These are phyloP conservation scores for Pluvialis apricaria DNA, from an alignment of 2,113 vertebrate genomes.

Conservation along the genomic window DNA sequence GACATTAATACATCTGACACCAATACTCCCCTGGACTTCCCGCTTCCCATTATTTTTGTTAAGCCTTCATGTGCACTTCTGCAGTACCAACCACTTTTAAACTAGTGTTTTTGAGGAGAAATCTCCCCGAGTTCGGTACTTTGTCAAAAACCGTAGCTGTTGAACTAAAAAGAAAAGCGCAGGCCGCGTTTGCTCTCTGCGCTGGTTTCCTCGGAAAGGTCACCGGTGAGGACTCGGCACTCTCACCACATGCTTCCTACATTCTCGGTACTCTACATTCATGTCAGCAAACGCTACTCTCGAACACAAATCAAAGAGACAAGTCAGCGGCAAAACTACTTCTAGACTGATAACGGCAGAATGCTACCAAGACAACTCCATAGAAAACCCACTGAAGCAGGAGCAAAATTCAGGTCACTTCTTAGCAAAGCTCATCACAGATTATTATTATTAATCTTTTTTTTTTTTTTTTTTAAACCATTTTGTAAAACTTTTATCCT, in stretches of 20 bases:
- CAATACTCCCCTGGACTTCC: neutral
- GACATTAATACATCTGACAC: neutral
- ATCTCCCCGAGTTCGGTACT: slow-evolving; percentile 27
- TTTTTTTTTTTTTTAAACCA: neutral
- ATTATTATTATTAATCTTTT: neutral
- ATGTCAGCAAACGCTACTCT: slow-evolving; percentile 46
- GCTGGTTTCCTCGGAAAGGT: slow-evolving; percentile 43
- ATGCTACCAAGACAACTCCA: slow-evolving; percentile 70
- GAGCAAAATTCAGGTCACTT: slow-evolving; percentile 71
- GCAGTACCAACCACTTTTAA: slow-evolving; percentile 28
- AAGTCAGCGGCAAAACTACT: slow-evolving; percentile 62
- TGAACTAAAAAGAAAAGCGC: slow-evolving; percentile 34
- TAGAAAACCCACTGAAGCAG: slow-evolving; percentile 67
- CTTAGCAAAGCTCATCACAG: slow-evolving; percentile 72
- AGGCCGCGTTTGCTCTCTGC: slow-evolving; percentile 40
- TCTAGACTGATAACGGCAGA: slow-evolving; percentile 71
- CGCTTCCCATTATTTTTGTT: neutral
- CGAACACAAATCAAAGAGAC: slow-evolving; percentile 60
- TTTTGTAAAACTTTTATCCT: slow-evolving; percentile 56
- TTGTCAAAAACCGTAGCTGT: neutral
- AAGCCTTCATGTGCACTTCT: neutral
- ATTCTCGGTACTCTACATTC: slow-evolving; percentile 62
- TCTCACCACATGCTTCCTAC: slow-evolving; percentile 36
- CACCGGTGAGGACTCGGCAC: slow-evolving; percentile 33
- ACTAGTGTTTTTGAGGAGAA: slow-evolving; percentile 39